Evolutionary conservation across 1,140 invertebrate species (phyloP).

Genomic region (Drosophila parabipectinata): DNA sequence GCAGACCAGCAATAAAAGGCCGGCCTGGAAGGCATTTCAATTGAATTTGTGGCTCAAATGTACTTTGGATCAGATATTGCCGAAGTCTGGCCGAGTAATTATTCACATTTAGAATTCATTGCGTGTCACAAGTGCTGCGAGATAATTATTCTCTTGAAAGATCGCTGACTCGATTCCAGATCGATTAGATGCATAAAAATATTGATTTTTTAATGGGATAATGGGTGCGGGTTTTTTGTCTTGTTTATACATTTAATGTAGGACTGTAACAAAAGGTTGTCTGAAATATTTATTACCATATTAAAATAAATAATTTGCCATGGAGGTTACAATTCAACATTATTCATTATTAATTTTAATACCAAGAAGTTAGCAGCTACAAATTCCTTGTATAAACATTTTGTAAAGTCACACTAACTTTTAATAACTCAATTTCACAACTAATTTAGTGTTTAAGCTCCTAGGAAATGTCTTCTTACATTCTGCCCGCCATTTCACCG

Average conservation of each 20-base stretch:
- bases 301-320: too few relatives aligned
- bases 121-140: constrained; percentile 26
- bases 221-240: neutral
- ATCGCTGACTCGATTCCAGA: constrained; percentile 1
- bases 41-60: constrained; percentile 24
- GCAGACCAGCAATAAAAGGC: constrained; percentile 47
- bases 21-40: constrained; percentile 40
- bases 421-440: constrained; percentile 17
- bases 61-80: constrained; percentile 35
- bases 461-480: neutral
- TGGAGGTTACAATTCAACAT: too few relatives aligned
- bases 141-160: constrained; percentile 26
- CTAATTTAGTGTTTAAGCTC: neutral
- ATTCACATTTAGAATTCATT: constrained; percentile 34
- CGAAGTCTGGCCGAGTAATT: constrained; percentile 33
- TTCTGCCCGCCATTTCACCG: constrained; percentile 17
- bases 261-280: too few relatives aligned
- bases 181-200: neutral
- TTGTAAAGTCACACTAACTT: neutral
- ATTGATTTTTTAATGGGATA: neutral
- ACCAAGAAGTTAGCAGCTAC: too few relatives aligned
- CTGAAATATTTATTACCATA: too few relatives aligned
- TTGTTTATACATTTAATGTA: too few relatives aligned
- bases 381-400: too few relatives aligned
- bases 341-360: too few relatives aligned